Evolutionary conservation across 2,888 invertebrate genomes (phyloP).

Genomic region (Mythimna loreyi): DNA sequence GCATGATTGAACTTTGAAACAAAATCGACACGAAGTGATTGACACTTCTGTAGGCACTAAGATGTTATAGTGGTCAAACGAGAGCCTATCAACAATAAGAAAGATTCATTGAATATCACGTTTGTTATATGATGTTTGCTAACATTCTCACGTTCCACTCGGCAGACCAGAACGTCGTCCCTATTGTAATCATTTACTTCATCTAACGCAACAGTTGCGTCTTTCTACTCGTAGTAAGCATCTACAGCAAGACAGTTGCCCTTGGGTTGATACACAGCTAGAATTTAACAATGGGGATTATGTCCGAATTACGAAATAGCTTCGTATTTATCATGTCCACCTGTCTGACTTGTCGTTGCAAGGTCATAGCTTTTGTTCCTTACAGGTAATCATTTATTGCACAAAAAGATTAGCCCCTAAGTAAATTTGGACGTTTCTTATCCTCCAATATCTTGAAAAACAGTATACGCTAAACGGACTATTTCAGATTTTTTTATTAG

Average conservation of each 20-base stretch:
- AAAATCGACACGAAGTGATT: too few species aligned
- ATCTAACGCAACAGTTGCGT: constrained; percentile 33
- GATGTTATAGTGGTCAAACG: neutral
- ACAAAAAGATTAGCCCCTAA: too few species aligned
- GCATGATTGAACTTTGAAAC: too few species aligned
- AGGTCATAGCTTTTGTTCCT: neutral
- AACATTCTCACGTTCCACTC: constrained; percentile 39
- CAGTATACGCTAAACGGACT: too few species aligned
- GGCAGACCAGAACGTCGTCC: constrained; percentile 35
- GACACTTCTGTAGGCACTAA: too few species aligned
- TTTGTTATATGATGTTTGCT: constrained; percentile 22
- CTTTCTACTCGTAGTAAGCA: constrained; percentile 17
- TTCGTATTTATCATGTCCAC: constrained; percentile 7
- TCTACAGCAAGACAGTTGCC: constrained; percentile 7
- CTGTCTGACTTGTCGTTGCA: neutral
- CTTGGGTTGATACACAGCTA: constrained; percentile 8
- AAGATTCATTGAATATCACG: constrained; percentile 15
- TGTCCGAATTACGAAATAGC: constrained; percentile 4
- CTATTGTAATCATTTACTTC: constrained; percentile 37
- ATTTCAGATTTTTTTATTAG: too few species aligned
- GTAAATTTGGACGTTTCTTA: too few species aligned
- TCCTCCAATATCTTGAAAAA: too few species aligned
- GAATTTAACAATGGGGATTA: constrained; percentile 28
- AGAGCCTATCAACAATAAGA: neutral
- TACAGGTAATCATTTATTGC: too few species aligned